Percentiles rank a stretch among this genome's conserved stretches.
Conservation (phyloP, 1,140 invertebrate genomes). For the Drosophila sechellia region DNA sequence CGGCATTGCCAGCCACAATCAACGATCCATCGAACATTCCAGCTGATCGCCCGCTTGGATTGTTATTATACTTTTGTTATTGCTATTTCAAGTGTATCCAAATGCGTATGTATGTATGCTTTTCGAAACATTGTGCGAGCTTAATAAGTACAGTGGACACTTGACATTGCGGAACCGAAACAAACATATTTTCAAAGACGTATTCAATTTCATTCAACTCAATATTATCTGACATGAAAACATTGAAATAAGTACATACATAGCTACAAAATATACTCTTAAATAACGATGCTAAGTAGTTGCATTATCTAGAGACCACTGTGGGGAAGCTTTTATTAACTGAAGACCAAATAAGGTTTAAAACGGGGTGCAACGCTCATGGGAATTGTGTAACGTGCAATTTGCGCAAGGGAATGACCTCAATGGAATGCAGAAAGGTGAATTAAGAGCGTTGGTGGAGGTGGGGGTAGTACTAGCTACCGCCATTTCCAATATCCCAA, state of each 20-base stretch:
- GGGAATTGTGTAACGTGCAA: conserved; percentile 19
- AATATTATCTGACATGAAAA: too few relatives aligned
- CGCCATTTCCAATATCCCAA: conserved; percentile 19
- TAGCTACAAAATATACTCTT: too few relatives aligned
- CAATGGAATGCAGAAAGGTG: not conserved
- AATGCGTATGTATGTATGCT: not conserved
- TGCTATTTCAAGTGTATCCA: conserved; percentile 32
- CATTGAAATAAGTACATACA: too few relatives aligned
- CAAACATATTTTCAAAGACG: too few relatives aligned
- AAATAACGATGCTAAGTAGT: not conserved
- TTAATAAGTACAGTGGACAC: conserved; percentile 18
- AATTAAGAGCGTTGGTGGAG: not conserved
- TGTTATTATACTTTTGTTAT: conserved; percentile 30
- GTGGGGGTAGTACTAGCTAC: not conserved
- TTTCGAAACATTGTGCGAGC: conserved; percentile 13
- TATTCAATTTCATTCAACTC: too few relatives aligned
- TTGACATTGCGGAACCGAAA: not conserved
- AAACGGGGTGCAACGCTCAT: conserved; percentile 14
- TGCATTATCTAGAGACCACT: not conserved
- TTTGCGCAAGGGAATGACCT: conserved; percentile 27
- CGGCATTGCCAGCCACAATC: conserved; percentile 38
- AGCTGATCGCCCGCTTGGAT: conserved; percentile 27
- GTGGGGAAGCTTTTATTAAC: not conserved
- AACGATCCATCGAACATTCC: conserved; percentile 35
- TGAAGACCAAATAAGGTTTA: not conserved